Conservation (phyloP, 2,113 vertebrate species). For the Lampris incognitus region DNA sequence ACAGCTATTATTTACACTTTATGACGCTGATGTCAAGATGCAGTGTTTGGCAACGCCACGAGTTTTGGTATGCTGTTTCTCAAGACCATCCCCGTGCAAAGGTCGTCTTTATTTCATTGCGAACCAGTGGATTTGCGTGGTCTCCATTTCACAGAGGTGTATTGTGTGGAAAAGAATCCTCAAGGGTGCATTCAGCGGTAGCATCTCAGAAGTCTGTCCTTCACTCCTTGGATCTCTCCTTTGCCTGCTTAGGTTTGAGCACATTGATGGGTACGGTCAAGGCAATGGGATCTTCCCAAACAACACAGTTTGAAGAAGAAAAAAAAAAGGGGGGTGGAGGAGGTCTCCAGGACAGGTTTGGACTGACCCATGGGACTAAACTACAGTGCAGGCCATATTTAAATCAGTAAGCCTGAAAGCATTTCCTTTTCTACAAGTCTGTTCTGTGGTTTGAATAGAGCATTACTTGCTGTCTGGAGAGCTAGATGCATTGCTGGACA, state of each 20-base stretch:
- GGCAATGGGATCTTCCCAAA: neutral
- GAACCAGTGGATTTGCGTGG: neutral
- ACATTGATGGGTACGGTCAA: neutral
- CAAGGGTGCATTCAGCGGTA: neutral
- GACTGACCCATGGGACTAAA: slow-evolving; percentile 24
- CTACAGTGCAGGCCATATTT: slow-evolving; percentile 47
- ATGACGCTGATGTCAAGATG: slow-evolving; percentile 43
- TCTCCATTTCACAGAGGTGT: neutral
- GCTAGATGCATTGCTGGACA: slow-evolving; percentile 26
- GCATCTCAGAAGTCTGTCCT: neutral
- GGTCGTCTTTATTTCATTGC: slow-evolving; percentile 31
- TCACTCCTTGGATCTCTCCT: neutral
- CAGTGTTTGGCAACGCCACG: slow-evolving; percentile 13
- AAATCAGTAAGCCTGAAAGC: slow-evolving; percentile 50
- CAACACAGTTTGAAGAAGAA: neutral
- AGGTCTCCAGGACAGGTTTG: slow-evolving; percentile 19
- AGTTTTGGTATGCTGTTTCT: neutral
- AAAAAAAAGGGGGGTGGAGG: neutral
- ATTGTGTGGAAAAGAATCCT: neutral
- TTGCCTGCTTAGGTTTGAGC: neutral
- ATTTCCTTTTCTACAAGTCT: slow-evolving; percentile 62
- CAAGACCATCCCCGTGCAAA: neutral
- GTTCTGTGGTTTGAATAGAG: slow-evolving; percentile 48
- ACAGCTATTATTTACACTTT: slow-evolving; percentile 70
- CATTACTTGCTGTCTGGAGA: slow-evolving; percentile 19